phyloP scores from a whole-genome alignment of 2,113 vertebrate species.

The Cynocephalus volans region DNA sequence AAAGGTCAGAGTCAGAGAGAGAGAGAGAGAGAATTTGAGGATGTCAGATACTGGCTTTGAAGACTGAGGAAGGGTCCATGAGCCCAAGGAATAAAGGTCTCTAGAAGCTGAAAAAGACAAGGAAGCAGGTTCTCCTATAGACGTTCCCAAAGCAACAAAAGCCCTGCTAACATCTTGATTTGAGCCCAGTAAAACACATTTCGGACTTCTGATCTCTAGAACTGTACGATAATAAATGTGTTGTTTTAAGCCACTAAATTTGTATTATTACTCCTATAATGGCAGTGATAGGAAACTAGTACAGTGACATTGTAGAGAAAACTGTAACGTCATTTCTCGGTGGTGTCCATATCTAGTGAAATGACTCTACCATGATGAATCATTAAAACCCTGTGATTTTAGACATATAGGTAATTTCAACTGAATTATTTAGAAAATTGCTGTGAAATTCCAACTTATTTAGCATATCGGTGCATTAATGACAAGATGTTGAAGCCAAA shows the following conservation, averaged over 20 bases:
- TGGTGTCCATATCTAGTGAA: background rate
- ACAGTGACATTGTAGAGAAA: background rate
- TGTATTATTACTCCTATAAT: background rate
- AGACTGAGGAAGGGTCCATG: background rate
- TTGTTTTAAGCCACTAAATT: background rate
- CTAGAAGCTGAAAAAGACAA: background rate
- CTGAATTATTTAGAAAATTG: background rate
- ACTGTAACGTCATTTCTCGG: background rate
- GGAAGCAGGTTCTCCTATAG: background rate
- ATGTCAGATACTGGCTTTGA: background rate
- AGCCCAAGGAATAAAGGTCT: background rate
- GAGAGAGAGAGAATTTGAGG: background rate
- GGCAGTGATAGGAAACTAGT: background rate
- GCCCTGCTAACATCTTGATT: background rate
- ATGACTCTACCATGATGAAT: background rate
- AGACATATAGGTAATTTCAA: background rate
- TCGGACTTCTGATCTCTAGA: background rate
- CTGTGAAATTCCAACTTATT: background rate
- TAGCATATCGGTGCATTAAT: background rate
- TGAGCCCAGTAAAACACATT: background rate
- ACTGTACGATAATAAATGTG: background rate
- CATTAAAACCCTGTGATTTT: background rate
- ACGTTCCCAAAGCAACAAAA: background rate
- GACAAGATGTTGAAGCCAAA: background rate
- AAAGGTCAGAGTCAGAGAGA: background rate